Evolutionary conservation across 2,113 vertebrate genomes (phyloP).

Genomic region (Micronisus gabar): DNA sequence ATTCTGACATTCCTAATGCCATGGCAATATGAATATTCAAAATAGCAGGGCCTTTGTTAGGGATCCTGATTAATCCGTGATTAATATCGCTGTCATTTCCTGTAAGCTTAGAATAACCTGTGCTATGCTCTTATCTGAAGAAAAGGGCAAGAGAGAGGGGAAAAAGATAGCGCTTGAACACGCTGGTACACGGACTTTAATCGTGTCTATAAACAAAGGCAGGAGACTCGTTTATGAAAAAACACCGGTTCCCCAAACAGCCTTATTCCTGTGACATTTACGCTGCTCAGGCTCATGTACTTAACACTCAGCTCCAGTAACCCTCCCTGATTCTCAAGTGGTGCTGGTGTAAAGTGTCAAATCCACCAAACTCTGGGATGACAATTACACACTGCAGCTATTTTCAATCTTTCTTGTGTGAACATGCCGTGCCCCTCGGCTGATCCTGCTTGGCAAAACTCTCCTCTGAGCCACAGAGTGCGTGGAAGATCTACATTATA

Average conservation of each 20-base stretch:
- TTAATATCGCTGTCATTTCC: constrained; percentile 29
- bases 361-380: neutral
- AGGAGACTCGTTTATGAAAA: neutral
- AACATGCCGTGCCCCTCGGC: rapidly evolving
- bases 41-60: constrained; percentile 19
- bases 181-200: neutral
- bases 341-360: neutral
- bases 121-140: neutral
- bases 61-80: constrained; percentile 21
- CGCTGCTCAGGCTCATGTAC: neutral
- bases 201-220: neutral
- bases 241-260: neutral
- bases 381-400: neutral
- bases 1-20: neutral
- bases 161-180: neutral
- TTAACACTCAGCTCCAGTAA: neutral
- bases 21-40: constrained; percentile 35
- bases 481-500: neutral
- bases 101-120: neutral
- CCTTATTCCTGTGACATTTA: constrained; percentile 33
- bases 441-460: neutral
- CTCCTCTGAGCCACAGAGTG: neutral
- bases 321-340: neutral
- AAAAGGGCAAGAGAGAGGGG: neutral
- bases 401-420: constrained; percentile 14